Evolutionary conservation across 2,888 invertebrate species (phyloP), one percentile per base, ranked within the genome.

Genomic region (Meloe dianella): DNA sequence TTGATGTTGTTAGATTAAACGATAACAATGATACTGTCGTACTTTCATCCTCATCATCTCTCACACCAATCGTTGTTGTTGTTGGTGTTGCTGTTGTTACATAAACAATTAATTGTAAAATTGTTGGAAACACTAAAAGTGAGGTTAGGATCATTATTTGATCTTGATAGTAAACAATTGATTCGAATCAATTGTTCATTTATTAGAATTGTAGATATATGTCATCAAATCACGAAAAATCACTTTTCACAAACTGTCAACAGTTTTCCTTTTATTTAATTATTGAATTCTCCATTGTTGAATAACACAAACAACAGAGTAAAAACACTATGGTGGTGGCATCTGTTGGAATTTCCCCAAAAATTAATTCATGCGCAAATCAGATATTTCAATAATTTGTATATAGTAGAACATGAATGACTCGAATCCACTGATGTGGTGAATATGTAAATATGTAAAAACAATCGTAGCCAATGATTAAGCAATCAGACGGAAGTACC

Each of bases 91-190:
- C n/a, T 54, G 54, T 12, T 54, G 10, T n/a, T 24, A 24, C 27
- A 54, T 24, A 27, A 2, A 54, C 27, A 14, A 54, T 54, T 54
- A 14, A 24, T 54, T 12, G 54, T 0, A 54, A 27, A n/a, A 54
- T 14, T 14, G 24, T 10, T 27, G 54, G 27, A 54, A 54, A 24
- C 7, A 27, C 24, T 27, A 54, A 24, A 54, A 54, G 54, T 54
- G 54, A 54, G 54, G 54, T 54, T 54, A 54, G 54, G 14, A 27
- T 27, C 54, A 54, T 54, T 54, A 27, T 54, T 54, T n/a, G 27
- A 54, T 54, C 8, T 54, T 1, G 8, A n/a, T 27, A 24, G 51
- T 5, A 27, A 27, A 54, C 24, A 24, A 27, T n/a, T 27, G 51
- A 51, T 24, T 27, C 27, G 17, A 41, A 17, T 17, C 1, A 54